These are phyloP conservation scores for Junonia oenone DNA, from an alignment of 2,888 invertebrate species.

Conservation along the genomic window DNA sequence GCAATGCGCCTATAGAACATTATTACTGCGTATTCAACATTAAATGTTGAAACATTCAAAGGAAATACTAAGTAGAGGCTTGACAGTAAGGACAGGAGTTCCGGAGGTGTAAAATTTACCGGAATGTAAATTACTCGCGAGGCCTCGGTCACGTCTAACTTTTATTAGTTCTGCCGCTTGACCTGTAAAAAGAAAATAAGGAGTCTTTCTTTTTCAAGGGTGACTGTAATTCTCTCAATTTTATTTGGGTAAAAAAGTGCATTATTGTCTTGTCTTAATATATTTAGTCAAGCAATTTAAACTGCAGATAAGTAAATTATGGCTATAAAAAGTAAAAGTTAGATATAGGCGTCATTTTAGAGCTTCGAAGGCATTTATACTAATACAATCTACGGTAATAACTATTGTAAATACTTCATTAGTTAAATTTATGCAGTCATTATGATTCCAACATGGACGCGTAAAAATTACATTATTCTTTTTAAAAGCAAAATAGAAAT, in stretches of 20 bases:
- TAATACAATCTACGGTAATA: no score
- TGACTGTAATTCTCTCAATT: neutral
- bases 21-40: neutral
- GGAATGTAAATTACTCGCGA: constrained; percentile 39
- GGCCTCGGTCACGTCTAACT: constrained; percentile 44
- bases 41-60: neutral
- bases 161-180: constrained; percentile 44
- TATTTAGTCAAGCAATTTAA: no score
- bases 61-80: neutral
- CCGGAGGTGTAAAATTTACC: constrained; percentile 31
- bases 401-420: no score
- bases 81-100: neutral
- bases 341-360: no score
- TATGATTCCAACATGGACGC: no score
- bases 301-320: no score
- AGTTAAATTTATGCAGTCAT: no score
- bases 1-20: neutral
- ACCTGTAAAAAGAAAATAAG: neutral
- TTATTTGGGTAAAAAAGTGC: neutral
- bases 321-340: no score
- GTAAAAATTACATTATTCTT: no score
- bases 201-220: neutral
- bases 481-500: no score
- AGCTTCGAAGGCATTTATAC: no score
- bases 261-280: no score